Percentiles rank a stretch among this genome's conserved stretches.
Evolutionary conservation across 2,888 invertebrate genomes (phyloP).

Genomic region (Drosophila anceps): DNA sequence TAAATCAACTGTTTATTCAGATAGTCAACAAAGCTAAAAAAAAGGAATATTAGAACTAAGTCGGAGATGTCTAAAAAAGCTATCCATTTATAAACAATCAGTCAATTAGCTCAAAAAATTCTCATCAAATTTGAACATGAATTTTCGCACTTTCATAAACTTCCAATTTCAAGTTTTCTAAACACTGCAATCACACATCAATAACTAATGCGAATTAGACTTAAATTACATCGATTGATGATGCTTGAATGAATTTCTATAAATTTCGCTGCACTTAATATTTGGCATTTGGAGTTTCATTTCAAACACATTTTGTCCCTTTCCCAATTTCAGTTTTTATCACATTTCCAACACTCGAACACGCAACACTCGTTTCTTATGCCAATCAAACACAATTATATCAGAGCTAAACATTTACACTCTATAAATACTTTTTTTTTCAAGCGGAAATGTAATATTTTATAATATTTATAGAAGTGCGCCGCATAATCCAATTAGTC

Average conservation of each 20-base stretch:
- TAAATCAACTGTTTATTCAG: too few relatives aligned
- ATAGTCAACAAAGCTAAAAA: too few relatives aligned
- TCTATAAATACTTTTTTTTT: slow-evolving; percentile 12
- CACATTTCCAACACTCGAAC: slow-evolving; percentile 26
- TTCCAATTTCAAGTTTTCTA: neutral
- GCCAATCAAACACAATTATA: slow-evolving; percentile 22
- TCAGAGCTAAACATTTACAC: slow-evolving; percentile 5
- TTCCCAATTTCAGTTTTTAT: slow-evolving; percentile 11
- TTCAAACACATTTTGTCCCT: neutral
- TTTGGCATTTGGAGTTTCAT: neutral
- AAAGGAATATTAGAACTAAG: too few relatives aligned
- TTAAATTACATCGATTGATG: neutral
- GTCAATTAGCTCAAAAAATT: neutral
- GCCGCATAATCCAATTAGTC: slow-evolving; percentile 46
- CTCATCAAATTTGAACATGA: neutral
- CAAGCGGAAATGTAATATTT: slow-evolving; percentile 5
- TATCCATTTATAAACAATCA: neutral
- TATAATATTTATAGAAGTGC: slow-evolving; percentile 16
- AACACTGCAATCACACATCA: neutral
- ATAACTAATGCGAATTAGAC: neutral
- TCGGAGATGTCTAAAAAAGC: too few relatives aligned
- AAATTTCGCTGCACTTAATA: neutral
- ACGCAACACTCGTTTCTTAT: slow-evolving; percentile 12
- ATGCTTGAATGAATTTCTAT: slow-evolving; percentile 5
- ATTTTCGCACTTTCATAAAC: neutral